Base-by-base conservation (phyloP, 2,888 invertebrate species). In the Aspidiotus rigidus region DNA sequence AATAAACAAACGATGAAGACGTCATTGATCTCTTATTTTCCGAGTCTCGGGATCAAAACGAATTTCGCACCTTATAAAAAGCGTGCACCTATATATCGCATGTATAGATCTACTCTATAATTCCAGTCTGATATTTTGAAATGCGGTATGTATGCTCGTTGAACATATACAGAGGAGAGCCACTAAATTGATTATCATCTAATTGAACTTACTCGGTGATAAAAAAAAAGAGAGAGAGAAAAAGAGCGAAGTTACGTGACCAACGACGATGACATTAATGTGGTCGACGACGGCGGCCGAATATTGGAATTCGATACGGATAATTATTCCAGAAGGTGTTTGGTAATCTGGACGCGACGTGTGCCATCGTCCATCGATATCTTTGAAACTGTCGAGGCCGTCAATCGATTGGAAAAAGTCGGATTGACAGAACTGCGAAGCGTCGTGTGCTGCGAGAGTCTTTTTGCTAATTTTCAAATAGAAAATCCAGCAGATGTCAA, bases 281-380 rank as follows among this genome's bases (percentile, higher is more conserved):
- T 9, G n/a, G 42, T n/a, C 9, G 15, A 17, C 57, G 57, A 57
- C 57, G 17, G 15, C 9, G 15, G 17, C 9, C n/a, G n/a, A 16
- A 41, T 13, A 13, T 13, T n/a, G 11, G 28, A 62, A 62, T 62
- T 62, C 39, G 62, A 62, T 62, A 62, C 62, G 62, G 62, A 10
- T n/a, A 41, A 62, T 62, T 62, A 62, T 41, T 17, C 42, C 13
- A 41, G 44, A 62, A 62, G 62, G 62, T 40, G 60, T 62, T 41
- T 41, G 42, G 62, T 62, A 62, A 62, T 41, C n/a, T 44, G n/a
- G 11, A 40, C 13, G 15, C 62, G 62, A n/a, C n/a, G 10, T 11
- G n/a, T n/a, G 15, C 42, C 42, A 17, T 62, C 42, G 10, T n/a
- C 10, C 41, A 62, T 57, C 57, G 15, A 57, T 57, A 57, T 16